phyloP scores from a whole-genome alignment of 2,888 invertebrate genomes.

The Phyllotreta striolata region DNA sequence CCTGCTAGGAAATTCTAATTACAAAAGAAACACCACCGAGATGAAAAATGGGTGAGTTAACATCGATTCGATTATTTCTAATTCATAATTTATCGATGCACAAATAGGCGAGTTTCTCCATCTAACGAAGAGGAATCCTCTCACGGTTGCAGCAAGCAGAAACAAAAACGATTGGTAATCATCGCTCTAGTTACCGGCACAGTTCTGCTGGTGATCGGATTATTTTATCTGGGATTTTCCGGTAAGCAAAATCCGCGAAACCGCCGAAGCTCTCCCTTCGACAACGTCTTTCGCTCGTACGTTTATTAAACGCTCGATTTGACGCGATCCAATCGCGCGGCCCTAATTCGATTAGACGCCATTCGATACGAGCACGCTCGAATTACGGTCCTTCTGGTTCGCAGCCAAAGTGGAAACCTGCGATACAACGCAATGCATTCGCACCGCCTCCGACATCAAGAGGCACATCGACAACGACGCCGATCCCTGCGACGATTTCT shows the following conservation, averaged over 20 bases:
- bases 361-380: constrained; percentile 25
- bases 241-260: constrained; percentile 23
- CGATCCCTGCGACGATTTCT: constrained; percentile 82
- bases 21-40: constrained; percentile 4
- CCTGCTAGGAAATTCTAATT: neutral
- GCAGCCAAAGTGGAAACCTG: constrained; percentile 47
- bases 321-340: constrained; percentile 27
- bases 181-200: constrained; percentile 8
- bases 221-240: constrained; percentile 34
- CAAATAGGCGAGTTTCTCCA: neutral
- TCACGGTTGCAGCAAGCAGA: constrained; percentile 17
- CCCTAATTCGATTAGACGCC: constrained; percentile 34
- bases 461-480: constrained; percentile 71
- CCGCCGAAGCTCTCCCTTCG: constrained; percentile 5
- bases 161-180: constrained; percentile 24
- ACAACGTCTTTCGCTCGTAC: constrained; percentile 9
- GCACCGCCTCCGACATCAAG: constrained; percentile 70
- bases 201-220: constrained; percentile 15
- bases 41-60: constrained; percentile 35
- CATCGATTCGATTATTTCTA: neutral
- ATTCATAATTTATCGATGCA: neutral
- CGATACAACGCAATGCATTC: constrained; percentile 46
- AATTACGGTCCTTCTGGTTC: constrained; percentile 21
- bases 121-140: neutral
- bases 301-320: constrained; percentile 33